Evolutionary conservation across 2,888 invertebrate genomes (phyloP).

Genomic region (Dusona sp.): DNA sequence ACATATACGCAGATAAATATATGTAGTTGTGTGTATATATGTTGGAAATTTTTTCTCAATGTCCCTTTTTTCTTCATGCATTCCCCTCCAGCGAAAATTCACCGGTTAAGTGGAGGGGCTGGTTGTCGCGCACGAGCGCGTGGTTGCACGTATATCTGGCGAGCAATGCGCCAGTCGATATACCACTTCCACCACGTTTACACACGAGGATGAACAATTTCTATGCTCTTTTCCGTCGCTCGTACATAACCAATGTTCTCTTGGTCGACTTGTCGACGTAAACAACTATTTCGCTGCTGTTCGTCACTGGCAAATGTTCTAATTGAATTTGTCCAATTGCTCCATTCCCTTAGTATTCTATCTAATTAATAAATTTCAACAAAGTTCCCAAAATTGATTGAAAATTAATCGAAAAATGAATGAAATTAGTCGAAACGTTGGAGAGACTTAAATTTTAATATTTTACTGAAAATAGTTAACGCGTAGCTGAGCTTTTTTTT

Average conservation of each 20-base stretch:
- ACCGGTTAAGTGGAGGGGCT: background rate
- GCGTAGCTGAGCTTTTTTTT: background rate
- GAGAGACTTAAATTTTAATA: background rate
- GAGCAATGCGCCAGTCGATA: constrained; percentile 67
- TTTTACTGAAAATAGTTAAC: background rate
- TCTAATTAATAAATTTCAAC: background rate
- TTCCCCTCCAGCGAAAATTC: constrained; percentile 36
- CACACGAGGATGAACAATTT: constrained; percentile 33
- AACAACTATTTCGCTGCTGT: background rate
- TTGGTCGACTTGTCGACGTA: background rate
- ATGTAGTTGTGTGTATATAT: background rate
- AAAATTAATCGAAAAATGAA: background rate
- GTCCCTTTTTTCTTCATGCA: constrained; percentile 25
- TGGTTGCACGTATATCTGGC: constrained; percentile 53
- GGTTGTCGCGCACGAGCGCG: constrained; percentile 74
- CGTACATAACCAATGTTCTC: constrained; percentile 21
- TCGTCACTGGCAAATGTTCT: background rate
- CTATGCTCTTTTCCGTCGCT: constrained; percentile 39
- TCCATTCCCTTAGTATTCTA: no score
- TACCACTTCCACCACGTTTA: constrained; percentile 40
- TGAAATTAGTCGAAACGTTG: background rate
- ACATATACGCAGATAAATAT: background rate
- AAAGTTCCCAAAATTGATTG: background rate
- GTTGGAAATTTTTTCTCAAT: background rate
- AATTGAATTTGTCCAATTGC: background rate